Evolutionary conservation across 1,140 invertebrate species (phyloP), one percentile per base, ranked within the genome.

Genomic region (Zaprionus lachaisei): DNA sequence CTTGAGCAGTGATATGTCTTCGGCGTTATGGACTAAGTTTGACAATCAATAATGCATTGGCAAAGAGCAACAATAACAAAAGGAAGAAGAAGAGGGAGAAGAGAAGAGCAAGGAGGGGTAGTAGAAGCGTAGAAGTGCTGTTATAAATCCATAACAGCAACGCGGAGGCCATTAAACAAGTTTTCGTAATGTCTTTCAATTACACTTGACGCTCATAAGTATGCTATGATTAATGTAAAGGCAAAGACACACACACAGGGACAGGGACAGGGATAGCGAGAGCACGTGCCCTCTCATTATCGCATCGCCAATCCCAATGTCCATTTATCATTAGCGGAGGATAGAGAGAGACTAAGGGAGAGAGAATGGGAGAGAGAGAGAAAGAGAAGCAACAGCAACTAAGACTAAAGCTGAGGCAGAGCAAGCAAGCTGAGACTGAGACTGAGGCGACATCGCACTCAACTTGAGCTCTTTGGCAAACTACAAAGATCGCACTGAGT

Each of bases 211-310:
- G 78, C 84, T 81, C 81, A 90, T 89, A 89, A 89, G 84, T 90
- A 89, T 90, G 85, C 85, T 72, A 89, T 89, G 84, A 89, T 89
- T 89, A 89, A 89, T 89, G 84, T 89, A 89, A 90, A 81, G 85
- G 75, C 76, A 76, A 77, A 66, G 47, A 72, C 64, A 56, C 64
- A 56, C 54, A 41, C 26, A 22, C 41, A 51, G 17, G 15, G 14
- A 26, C 9, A 28, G 20, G 26, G 24, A 38, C 37, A 15, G 31
- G 12, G 15, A 68, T 24, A 31, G 41, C 60, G n/a, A 44, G 57
- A 64, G 67, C 67, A 62, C 56, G 63, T 63, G 79, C 72, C 63
- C 83, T 77, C 82, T 79, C 83, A 87, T 85, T 83, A 82, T 80
- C 80, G 80, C 62, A 63, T 60, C 49, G 67, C 68, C 77, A 72